phyloP scores from a whole-genome alignment of 2,113 vertebrate genomes.

The Entomyzon cyanotis region DNA sequence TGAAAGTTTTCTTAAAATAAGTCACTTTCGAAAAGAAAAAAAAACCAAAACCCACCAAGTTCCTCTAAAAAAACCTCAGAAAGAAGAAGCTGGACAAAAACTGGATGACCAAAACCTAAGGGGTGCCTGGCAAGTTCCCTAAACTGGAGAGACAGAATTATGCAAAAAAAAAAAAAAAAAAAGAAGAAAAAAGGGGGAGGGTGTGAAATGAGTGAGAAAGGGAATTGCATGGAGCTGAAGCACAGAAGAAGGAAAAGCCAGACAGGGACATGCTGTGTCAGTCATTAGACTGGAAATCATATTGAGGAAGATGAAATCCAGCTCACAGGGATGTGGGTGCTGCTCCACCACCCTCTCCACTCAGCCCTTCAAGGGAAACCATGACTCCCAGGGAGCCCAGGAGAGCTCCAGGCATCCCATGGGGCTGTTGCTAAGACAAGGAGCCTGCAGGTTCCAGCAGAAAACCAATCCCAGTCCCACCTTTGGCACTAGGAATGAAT shows the following conservation, averaged over 20 bases:
- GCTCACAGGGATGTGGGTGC: accelerated
- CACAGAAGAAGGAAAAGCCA: background rate
- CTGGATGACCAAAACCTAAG: background rate
- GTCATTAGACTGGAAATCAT: background rate
- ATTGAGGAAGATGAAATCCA: background rate
- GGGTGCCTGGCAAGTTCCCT: background rate
- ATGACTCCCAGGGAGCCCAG: accelerated
- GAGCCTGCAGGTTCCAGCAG: background rate
- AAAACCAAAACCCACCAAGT: background rate
- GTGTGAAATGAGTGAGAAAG: background rate
- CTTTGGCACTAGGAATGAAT: background rate
- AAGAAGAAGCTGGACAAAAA: background rate
- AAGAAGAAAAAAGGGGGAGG: accelerated
- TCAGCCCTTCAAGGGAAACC: accelerated
- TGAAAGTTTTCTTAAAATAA: background rate
- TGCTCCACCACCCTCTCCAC: background rate
- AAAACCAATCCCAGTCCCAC: background rate
- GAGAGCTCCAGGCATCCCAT: background rate
- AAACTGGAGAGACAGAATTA: background rate
- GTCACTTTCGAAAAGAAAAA: background rate
- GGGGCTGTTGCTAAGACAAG: background rate
- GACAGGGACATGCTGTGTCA: background rate
- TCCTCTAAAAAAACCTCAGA: background rate
- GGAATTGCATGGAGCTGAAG: background rate
- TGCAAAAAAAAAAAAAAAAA: background rate